phyloP scores from a whole-genome alignment of 2,113 vertebrate genomes.

The Heptranchias perlo region DNA sequence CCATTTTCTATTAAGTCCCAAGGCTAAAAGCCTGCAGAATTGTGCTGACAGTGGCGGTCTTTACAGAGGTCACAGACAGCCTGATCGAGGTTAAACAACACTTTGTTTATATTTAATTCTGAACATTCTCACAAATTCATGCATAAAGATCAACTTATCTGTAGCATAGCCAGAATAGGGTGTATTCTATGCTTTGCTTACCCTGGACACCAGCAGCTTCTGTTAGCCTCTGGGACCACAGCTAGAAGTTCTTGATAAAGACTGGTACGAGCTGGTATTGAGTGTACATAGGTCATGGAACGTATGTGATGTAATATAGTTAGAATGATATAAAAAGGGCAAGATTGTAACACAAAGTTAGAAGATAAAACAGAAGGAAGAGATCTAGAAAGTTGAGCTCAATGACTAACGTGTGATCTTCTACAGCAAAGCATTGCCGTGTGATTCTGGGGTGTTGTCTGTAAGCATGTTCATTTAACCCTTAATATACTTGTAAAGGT shows the following conservation, averaged over 20 bases:
- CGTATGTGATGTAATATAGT: not conserved
- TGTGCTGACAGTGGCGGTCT: not conserved
- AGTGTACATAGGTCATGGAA: not conserved
- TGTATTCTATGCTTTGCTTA: not conserved
- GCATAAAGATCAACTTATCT: not conserved
- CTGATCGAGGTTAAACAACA: not conserved
- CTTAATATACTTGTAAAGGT: not conserved
- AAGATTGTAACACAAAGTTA: not conserved
- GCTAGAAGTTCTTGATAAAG: not conserved
- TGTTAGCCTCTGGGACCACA: not conserved
- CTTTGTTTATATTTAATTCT: not conserved
- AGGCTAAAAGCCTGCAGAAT: not conserved
- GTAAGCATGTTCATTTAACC: not conserved
- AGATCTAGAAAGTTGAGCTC: not conserved
- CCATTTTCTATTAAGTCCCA: not conserved
- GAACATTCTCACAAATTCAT: not conserved
- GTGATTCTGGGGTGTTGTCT: not conserved
- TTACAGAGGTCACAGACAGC: not conserved
- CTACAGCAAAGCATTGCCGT: not conserved
- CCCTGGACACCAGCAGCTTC: not conserved
- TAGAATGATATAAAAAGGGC: not conserved
- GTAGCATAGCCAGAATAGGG: not conserved
- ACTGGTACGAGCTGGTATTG: not conserved
- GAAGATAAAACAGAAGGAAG: not conserved
- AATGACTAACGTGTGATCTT: not conserved